Percentiles rank a stretch among this genome's conserved stretches.
phyloP scores from a whole-genome alignment of 2,888 invertebrate genomes.

The Pterobdella sp. region DNA sequence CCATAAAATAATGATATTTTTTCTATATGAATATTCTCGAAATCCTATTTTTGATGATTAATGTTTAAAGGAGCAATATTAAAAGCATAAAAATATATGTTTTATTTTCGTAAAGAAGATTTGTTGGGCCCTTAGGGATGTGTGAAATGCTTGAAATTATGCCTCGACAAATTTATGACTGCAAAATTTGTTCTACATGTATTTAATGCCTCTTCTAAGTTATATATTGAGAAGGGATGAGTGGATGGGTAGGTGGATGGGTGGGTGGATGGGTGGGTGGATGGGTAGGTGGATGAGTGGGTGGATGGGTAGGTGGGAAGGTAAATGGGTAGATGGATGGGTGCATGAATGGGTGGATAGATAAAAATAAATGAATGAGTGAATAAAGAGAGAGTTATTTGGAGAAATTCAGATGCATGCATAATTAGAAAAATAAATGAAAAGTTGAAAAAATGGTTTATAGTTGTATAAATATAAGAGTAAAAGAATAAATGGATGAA shows the following conservation, averaged over 20 bases:
- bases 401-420: background rate
- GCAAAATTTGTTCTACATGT: too few species aligned
- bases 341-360: background rate
- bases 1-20: too few species aligned
- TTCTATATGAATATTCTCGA: too few species aligned
- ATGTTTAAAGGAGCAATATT: too few species aligned
- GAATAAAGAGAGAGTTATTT: background rate
- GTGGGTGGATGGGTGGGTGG: background rate
- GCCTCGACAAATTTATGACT: too few species aligned
- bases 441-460: background rate
- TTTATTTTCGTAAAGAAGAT: too few species aligned
- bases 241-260: background rate
- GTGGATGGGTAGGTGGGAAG: background rate
- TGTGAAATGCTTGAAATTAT: too few species aligned
- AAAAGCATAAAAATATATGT: too few species aligned
- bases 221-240: background rate
- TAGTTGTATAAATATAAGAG: background rate
- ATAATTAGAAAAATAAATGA: background rate
- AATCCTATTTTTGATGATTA: too few species aligned
- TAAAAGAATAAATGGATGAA: background rate
- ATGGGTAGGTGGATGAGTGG: constrained; percentile 10
- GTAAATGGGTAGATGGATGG: background rate
- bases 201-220: too few species aligned
- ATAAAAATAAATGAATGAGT: background rate
- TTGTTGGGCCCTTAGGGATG: too few species aligned